A percentile compares a stretch with the other conserved stretches of the same genome.
Evolutionary conservation across 2,888 invertebrate species (phyloP).

Genomic region (Agriopis marginaria): DNA sequence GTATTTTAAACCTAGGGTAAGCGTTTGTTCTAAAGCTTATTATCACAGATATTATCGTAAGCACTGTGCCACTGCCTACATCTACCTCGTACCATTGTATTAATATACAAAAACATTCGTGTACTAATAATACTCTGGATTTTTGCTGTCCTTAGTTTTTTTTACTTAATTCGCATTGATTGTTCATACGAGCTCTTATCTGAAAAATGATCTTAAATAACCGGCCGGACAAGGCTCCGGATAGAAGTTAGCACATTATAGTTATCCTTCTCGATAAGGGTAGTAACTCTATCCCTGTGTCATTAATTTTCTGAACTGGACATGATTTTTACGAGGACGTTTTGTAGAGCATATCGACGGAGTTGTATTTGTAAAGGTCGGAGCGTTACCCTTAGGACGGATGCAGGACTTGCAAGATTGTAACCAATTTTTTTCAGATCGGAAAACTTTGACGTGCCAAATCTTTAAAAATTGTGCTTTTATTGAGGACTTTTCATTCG

Average conservation of each 20-base stretch:
- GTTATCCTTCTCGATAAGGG: constrained; percentile 27
- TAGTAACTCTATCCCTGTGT: constrained; percentile 44
- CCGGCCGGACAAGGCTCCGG: constrained; percentile 10
- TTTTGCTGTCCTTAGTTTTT: background rate
- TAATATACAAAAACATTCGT: too few relatives aligned
- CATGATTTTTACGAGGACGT: constrained; percentile 64
- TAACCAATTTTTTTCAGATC: background rate
- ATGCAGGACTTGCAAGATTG: constrained; percentile 4
- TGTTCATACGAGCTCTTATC: constrained; percentile 14
- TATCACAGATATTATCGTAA: too few relatives aligned
- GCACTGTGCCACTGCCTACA: too few relatives aligned
- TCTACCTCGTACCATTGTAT: too few relatives aligned
- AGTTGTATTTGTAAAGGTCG: constrained; percentile 79
- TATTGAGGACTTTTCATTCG: too few relatives aligned
- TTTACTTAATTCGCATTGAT: background rate
- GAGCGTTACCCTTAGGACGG: constrained; percentile 42
- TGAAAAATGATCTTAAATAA: constrained; percentile 26
- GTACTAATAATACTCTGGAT: background rate
- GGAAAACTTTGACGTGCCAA: too few relatives aligned
- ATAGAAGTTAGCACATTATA: constrained; percentile 24
- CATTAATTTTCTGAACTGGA: constrained; percentile 60
- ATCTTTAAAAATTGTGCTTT: too few relatives aligned
- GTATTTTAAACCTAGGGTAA: too few relatives aligned
- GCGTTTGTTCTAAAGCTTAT: too few relatives aligned
- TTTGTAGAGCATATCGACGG: constrained; percentile 75